These are phyloP conservation scores for Venturia canescens DNA, from an alignment of 1,140 invertebrate genomes.

Conservation along the genomic window DNA sequence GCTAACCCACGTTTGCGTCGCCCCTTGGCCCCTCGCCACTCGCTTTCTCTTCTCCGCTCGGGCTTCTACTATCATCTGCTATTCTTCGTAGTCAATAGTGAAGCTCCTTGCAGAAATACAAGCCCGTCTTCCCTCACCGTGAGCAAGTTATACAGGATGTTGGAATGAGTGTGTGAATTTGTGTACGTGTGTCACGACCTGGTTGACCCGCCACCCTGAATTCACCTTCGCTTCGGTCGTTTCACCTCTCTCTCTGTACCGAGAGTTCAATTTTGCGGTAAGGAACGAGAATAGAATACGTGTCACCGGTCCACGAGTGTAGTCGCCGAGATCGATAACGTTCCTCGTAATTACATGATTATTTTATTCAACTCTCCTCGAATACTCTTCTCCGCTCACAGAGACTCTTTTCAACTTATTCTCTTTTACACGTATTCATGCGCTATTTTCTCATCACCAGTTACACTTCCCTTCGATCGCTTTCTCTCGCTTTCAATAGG, in stretches of 20 bases:
- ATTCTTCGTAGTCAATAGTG: not conserved
- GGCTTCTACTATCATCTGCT: not conserved
- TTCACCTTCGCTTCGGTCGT: not conserved
- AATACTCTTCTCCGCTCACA: not conserved
- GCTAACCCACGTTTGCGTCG: not conserved
- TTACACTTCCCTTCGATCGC: not conserved
- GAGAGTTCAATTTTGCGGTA: constrained; percentile 41
- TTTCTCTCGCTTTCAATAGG: not conserved
- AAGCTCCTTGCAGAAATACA: constrained; percentile 1
- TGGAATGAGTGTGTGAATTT: not conserved
- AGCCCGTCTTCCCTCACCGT: not conserved
- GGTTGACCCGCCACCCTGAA: not conserved
- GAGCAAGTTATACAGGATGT: not conserved
- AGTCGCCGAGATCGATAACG: constrained; percentile 36
- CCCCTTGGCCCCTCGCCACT: not conserved
- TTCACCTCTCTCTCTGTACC: constrained; percentile 38
- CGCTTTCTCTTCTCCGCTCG: not conserved
- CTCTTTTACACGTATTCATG: not conserved
- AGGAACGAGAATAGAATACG: constrained; percentile 41
- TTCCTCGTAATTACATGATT: constrained; percentile 43
- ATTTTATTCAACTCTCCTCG: constrained; percentile 37
- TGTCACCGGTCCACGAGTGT: constrained; percentile 36
- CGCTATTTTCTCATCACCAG: not conserved
- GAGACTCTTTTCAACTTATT: not conserved
- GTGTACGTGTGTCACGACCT: not conserved